Evolutionary conservation across 2,888 invertebrate species (phyloP), one percentile per base, ranked within the genome.

Genomic region (Pollenia griseotomentosa): DNA sequence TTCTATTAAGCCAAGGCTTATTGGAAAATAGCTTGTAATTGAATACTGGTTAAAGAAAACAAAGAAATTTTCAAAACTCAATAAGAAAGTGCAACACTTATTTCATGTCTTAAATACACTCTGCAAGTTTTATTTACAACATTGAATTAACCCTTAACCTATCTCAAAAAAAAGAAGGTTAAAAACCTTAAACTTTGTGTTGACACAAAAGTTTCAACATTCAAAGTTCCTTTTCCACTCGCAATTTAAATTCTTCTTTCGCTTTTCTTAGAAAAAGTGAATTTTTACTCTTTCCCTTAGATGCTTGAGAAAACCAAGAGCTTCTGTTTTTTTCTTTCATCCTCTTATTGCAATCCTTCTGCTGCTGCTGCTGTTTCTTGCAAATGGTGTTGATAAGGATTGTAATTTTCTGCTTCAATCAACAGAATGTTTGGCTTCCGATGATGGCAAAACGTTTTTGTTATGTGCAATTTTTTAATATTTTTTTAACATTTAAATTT

Each of bases 361-460:
- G 33, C 5, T n/a, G 42, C 5, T n/a, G 42, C 11, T 48, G 14
- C 48, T 66, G 73, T 8, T 73, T 51, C 11, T 51, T 51, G 3
- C 33, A 51, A 61, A 33, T 44, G 10, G 9, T 68, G 19, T 55
- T 83, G 78, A 73, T 59, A 78, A 71, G 83, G 57, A 71, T 23
- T 78, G 65, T 71, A 71, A 78, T 78, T 73, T 78, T 83, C 57
- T 66, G 65, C 78, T 78, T 71, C 71, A 78, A 73, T 83, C 65
- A 83, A 78, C 71, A 71, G 63, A 16, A 73, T 71, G 19, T 53
- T 42, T 44, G 42, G 23, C 48, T 59, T 66, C 48, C 46, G 53
- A 44, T 71, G 16, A 12, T 53, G 33, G 6, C 44, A 40, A 59
- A 10, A 57, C 14, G 33, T 48, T 46, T 33, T 9, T 23, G 2